These are phyloP conservation scores for Episyrphus balteatus DNA, from an alignment of 1,140 invertebrate species.

Conservation along the genomic window DNA sequence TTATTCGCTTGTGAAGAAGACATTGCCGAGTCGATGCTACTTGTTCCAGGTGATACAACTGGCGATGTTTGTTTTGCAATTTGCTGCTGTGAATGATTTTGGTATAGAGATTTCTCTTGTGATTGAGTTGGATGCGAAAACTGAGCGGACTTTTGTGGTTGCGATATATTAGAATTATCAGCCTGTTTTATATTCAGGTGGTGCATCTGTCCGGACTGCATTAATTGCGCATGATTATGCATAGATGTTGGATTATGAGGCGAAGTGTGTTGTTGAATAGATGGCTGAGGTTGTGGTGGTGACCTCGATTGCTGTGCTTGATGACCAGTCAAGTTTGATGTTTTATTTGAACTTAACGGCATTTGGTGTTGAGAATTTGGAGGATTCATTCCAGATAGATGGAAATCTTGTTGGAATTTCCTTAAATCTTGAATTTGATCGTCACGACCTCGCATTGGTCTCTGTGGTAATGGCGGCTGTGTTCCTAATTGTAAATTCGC, in stretches of 20 bases:
- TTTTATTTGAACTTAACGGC: conserved; percentile 11
- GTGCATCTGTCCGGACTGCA: conserved; percentile 17
- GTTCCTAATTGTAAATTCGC: background rate
- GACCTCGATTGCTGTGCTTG: conserved; percentile 7
- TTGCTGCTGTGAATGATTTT: conserved; percentile 12
- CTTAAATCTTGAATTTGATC: conserved; percentile 30
- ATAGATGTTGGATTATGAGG: conserved; percentile 30
- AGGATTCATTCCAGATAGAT: conserved; percentile 17
- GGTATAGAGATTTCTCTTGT: conserved; percentile 27
- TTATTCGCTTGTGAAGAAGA: conserved; percentile 18
- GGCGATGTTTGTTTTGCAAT: background rate
- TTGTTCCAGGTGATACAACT: conserved; percentile 11
- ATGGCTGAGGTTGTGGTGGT: conserved; percentile 24
- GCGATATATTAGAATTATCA: conserved; percentile 38
- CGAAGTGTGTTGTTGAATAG: conserved; percentile 27
- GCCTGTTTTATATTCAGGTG: conserved; percentile 25
- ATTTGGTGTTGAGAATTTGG: conserved; percentile 20
- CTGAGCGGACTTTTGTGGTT: conserved; percentile 29
- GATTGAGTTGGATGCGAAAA: conserved; percentile 17
- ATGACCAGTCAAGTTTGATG: conserved; percentile 29
- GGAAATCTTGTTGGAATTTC: conserved; percentile 32
- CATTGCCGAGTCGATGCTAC: background rate
- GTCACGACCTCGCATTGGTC: conserved; percentile 27
- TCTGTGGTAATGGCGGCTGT: conserved; percentile 18
- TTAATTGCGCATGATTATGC: conserved; percentile 11